Conservation (phyloP, 1,140 invertebrate genomes). For the Homarus americanus region DNA sequence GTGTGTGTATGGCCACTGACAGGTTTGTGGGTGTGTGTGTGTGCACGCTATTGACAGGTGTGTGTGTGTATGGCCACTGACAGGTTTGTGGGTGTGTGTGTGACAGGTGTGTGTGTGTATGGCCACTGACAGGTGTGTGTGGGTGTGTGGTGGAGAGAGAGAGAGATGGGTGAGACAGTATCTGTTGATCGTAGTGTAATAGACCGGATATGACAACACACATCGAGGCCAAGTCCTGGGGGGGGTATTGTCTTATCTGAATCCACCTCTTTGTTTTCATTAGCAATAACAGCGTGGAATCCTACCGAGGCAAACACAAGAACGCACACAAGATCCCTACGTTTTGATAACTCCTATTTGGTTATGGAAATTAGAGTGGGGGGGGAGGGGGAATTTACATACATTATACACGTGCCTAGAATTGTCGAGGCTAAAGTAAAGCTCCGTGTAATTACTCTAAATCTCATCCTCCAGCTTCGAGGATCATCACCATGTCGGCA, state of each 20-base stretch:
- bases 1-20: not conserved
- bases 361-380: constrained; percentile 7
- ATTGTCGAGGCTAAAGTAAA: not conserved
- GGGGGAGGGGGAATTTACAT: not conserved
- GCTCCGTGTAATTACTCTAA: no score
- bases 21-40: not conserved
- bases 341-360: not conserved
- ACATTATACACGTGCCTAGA: not conserved
- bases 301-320: not conserved
- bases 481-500: no score
- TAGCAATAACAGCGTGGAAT: no score
- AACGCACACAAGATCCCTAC: not conserved
- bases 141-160: not conserved
- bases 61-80: not conserved
- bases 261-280: no score
- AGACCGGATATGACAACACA: no score
- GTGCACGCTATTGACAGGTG: not conserved
- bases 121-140: not conserved
- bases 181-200: no score
- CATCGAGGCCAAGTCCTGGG: no score
- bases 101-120: not conserved
- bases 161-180: not conserved
- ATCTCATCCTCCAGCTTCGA: no score
- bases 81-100: not conserved
- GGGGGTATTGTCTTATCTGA: no score